A percentile compares a stretch with the other conserved stretches of the same genome.
These are phyloP conservation scores for Hemibagrus wyckioides DNA, from an alignment of 2,113 vertebrate species.

Conservation along the genomic window DNA sequence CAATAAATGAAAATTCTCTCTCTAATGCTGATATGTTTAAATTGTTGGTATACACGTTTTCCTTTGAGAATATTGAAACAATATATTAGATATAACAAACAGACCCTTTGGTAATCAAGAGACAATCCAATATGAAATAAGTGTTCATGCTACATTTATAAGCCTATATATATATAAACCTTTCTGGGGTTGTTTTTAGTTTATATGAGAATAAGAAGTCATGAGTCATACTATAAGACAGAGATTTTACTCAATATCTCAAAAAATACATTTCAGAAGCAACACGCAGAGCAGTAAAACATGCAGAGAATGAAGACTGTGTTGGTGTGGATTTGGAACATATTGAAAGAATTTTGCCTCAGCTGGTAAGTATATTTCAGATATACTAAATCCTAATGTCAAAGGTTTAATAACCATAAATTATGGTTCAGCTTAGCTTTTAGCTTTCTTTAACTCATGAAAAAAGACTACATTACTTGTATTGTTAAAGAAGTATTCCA, in stretches of 20 bases:
- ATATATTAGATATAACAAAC: too few relatives aligned
- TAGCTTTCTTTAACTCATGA: neutral
- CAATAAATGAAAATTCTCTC: too few relatives aligned
- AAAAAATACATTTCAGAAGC: conserved; percentile 64
- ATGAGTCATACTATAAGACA: neutral
- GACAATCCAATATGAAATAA: too few relatives aligned
- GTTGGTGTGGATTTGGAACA: conserved; percentile 73
- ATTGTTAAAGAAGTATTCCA: neutral
- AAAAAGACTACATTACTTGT: neutral
- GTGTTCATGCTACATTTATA: too few relatives aligned
- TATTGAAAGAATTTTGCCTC: conserved; percentile 78
- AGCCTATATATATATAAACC: neutral
- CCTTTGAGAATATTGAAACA: too few relatives aligned
- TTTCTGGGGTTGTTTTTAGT: neutral
- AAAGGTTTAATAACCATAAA: neutral
- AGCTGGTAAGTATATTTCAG: conserved; percentile 67
- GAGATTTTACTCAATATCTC: neutral
- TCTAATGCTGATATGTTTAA: too few relatives aligned
- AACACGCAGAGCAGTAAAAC: conserved; percentile 71
- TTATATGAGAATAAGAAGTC: neutral
- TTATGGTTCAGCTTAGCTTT: neutral
- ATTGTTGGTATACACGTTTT: too few relatives aligned
- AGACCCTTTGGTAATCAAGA: neutral
- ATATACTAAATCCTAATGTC: neutral
- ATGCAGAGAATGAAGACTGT: conserved; percentile 72